Base-by-base conservation (phyloP, 37 sponge, comb jelly and placozoan genomes). In the Oscarella lobularis region DNA sequence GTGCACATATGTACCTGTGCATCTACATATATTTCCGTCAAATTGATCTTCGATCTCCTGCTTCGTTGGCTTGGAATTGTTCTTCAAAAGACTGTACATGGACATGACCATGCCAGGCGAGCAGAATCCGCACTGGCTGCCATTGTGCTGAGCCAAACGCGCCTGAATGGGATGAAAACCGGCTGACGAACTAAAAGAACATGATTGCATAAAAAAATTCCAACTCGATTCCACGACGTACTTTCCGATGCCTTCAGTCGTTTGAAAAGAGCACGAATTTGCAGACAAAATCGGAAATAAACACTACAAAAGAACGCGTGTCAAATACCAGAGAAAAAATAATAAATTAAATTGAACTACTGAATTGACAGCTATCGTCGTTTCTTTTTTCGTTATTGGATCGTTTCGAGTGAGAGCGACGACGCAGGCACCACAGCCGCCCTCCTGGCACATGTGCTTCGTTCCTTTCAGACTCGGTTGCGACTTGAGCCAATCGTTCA, bases 381-480 rank as follows among this genome's bases (percentile, higher is more conserved):
- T 54, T 34, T 74, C 69, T 3, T 84, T 65, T 73, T 71, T 41
- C 1, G 82, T 73, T 3, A 75, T 39, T 20, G 81, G 84, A 41
- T 80, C 41, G 4, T 27, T 34, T 36, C 66, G 34, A 6, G 69
- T 40, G 0, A 71, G 82, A 6, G 82, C 41, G 35, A 88, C 83
- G 31, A 82, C 86, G 38, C 89, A 89, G 39, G 86, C 85, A 2
- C 89, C 89, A 66, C 89, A 89, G 0, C 89, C 89, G 27, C 89
- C 89, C 67, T 89, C 89, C 1, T 75, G 86, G 69, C 89, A 89
- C 89, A 89, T 89, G 75, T 40, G 75, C 75, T 89, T 89, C 34
- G 89, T 89, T 9, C 89, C 89, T 0, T 74, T 67, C n/a, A 85
- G 70, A 0, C 89, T 83, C 0, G 74, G 71, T 77, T 89, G 89